Conservation (phyloP, 2,113 vertebrate genomes). For the Dasyurus viverrinus region DNA sequence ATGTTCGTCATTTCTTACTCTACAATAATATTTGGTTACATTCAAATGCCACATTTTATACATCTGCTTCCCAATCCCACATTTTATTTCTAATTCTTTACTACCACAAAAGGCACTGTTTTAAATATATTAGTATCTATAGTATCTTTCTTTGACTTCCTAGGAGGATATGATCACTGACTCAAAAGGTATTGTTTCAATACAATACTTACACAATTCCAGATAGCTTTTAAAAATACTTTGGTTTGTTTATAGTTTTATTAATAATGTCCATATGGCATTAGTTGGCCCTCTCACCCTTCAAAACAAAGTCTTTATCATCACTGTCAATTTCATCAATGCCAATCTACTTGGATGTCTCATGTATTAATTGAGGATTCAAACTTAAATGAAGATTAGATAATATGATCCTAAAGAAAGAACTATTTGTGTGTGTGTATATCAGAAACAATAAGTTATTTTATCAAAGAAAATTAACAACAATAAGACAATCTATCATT, state of each 20-base stretch:
- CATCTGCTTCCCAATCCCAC: neutral
- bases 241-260: neutral
- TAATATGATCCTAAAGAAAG: neutral
- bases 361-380: neutral
- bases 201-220: neutral
- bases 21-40: neutral
- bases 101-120: neutral
- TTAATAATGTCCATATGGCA: neutral
- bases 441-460: neutral
- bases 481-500: neutral
- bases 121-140: neutral
- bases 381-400: neutral
- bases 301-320: neutral
- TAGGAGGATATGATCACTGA: neutral
- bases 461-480: neutral
- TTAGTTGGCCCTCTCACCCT: neutral
- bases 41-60: neutral
- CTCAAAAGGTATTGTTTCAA: neutral
- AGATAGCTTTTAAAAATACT: neutral
- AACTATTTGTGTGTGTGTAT: neutral
- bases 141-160: neutral
- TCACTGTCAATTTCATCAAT: neutral
- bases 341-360: neutral
- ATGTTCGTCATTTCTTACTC: neutral
- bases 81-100: neutral